Evolutionary conservation across 2,113 vertebrate genomes (phyloP).

Genomic region (Motacilla alba): DNA sequence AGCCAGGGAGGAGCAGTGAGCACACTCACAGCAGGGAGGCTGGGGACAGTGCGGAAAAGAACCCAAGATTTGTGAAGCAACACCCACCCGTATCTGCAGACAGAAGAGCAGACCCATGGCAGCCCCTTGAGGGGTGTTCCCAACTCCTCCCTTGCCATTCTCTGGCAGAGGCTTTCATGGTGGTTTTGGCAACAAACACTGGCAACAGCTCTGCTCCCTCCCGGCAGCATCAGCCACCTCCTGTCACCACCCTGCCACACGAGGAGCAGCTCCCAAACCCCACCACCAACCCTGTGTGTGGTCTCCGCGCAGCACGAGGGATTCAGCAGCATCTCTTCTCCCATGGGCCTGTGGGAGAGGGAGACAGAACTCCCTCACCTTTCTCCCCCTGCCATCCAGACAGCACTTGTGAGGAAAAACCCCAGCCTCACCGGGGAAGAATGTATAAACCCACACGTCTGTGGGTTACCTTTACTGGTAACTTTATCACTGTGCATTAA

Average conservation of each 20-base stretch:
- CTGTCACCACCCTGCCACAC: not conserved
- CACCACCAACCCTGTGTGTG: not conserved
- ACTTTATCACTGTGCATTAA: slow-evolving; percentile 65
- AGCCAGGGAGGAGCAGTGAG: not conserved
- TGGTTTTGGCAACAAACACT: not conserved
- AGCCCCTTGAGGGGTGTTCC: not conserved
- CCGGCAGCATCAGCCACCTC: not conserved
- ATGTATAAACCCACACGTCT: slow-evolving; percentile 31
- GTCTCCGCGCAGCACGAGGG: not conserved
- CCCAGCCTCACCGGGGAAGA: not conserved
- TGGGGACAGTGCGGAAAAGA: not conserved
- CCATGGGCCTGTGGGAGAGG: not conserved
- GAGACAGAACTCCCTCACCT: not conserved
- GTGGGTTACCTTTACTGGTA: slow-evolving; percentile 37
- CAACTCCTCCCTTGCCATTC: not conserved
- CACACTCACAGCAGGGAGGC: not conserved
- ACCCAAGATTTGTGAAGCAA: not conserved
- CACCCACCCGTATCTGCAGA: not conserved
- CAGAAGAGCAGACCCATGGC: not conserved
- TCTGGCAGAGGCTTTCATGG: not conserved
- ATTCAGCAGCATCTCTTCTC: not conserved
- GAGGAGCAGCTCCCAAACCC: rapidly evolving
- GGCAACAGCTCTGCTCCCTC: not conserved
- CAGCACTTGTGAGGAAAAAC: not conserved
- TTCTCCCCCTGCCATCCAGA: not conserved